Percentiles rank a stretch among this genome's conserved stretches.
Conservation (phyloP, 2,888 invertebrate species). For the Leptogaster cylindrica region DNA sequence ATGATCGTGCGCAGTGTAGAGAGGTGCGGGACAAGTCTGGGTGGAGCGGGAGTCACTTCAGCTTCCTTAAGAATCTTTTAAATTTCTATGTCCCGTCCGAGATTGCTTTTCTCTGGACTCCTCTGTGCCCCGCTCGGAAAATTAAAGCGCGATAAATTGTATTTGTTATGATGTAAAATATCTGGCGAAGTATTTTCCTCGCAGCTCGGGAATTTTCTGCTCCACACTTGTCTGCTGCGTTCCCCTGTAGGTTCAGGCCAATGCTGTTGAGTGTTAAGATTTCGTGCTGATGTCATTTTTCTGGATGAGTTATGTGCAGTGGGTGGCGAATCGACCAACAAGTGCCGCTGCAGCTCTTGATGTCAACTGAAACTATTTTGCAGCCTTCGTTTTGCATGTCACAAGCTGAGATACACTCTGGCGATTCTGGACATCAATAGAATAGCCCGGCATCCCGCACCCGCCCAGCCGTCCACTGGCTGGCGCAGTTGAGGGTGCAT, state of each 20-base stretch:
- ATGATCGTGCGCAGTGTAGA: too few relatives aligned
- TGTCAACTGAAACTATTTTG: not conserved
- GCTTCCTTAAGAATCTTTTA: not conserved
- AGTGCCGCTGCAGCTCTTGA: conserved; percentile 12
- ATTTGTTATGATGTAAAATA: conserved; percentile 24
- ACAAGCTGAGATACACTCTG: conserved; percentile 3
- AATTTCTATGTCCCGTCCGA: conserved; percentile 8
- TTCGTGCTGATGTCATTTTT: conserved; percentile 3
- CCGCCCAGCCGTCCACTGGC: not conserved
- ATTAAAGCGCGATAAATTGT: conserved; percentile 28
- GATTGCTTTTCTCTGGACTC: not conserved
- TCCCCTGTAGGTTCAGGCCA: not conserved
- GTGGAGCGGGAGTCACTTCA: too few relatives aligned
- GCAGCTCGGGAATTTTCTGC: not conserved
- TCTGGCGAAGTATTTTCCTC: conserved; percentile 4
- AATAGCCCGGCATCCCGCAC: not conserved
- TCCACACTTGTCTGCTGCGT: not conserved
- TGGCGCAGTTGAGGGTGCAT: not conserved
- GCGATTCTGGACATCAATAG: not conserved
- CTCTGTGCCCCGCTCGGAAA: not conserved
- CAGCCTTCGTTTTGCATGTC: not conserved
- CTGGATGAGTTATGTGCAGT: conserved; percentile 3
- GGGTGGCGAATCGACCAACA: not conserved
- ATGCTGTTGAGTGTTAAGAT: not conserved
- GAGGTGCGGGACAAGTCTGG: too few relatives aligned